Base-by-base conservation (phyloP, 1,140 invertebrate genomes). In the Halictus rubicundus region DNA sequence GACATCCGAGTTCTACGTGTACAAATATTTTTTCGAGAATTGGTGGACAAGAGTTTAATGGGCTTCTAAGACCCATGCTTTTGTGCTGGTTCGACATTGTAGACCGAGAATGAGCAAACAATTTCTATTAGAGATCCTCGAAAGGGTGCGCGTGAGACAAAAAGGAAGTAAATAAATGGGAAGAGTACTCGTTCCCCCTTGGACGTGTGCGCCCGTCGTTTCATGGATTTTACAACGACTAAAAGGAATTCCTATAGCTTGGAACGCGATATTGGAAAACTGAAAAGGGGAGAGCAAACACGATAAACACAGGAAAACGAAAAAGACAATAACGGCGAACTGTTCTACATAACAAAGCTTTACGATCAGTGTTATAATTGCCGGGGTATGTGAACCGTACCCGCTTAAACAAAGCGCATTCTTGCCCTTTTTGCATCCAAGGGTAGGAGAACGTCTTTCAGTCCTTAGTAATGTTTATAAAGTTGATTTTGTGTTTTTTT, bases 201-300 rank as follows among this genome's bases (percentile, higher is more conserved):
- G 68, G 16, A 71, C 68, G 49, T 78, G 60, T 72, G n/a, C 60
- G n/a, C 27, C 32, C 76, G 49, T n/a, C 21, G 59, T 72, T 72
- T 64, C 68, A 52, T 27, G 25, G 76, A 72, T 78, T 78, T 72
- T 78, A 52, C 60, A 63, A 70, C 68, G 68, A 81, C 57, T n/a
- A 80, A 71, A 79, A 76, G 70, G 71, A 78, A 65, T 81, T 65
- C 52, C 19, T 72, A 49, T 59, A 60, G 54, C 23, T 69, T n/a
- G 77, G 52, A 69, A 75, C 49, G 49, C 82, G 78, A 84, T 84
- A 73, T 81, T 78, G 82, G 83, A 71, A 83, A 80, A 76, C 37
- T 69, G 42, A 12, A 70, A 65, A 61, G 72, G 82, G 23, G 70
- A 60, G 27, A 39, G 65, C 46, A 76, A 76, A 76, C 54, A 61